Conservation (phyloP, 2,113 vertebrate species). For the Parus major region DNA sequence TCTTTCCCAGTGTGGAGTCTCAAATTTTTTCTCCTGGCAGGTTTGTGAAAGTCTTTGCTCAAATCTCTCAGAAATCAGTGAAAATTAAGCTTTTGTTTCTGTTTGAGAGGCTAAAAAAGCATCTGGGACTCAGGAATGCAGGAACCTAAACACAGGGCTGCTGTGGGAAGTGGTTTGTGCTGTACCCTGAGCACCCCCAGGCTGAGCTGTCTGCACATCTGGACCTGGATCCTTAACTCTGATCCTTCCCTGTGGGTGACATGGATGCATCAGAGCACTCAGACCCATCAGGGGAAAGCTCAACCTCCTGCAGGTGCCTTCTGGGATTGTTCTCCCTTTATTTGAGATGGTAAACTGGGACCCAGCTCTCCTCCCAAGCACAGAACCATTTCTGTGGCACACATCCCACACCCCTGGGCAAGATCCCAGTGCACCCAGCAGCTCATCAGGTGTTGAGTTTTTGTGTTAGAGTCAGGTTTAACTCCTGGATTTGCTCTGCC, state of each 20-base stretch:
- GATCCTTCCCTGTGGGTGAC: background rate
- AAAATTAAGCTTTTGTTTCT: background rate
- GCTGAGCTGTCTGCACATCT: background rate
- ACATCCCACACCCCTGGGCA: background rate
- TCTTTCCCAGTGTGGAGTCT: background rate
- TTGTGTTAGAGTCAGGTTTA: background rate
- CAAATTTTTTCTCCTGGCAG: background rate
- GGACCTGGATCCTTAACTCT: background rate
- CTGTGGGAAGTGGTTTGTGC: background rate
- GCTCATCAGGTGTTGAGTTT: background rate
- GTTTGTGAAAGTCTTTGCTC: background rate
- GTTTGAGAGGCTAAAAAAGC: background rate
- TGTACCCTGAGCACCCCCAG: background rate
- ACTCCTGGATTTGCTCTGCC: background rate
- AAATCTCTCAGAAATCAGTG: background rate
- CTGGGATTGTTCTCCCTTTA: background rate
- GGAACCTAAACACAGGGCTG: background rate
- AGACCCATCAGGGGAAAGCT: background rate
- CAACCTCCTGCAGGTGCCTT: background rate
- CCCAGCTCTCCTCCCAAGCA: background rate
- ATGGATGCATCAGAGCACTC: background rate
- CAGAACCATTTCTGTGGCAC: background rate
- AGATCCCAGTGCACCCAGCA: background rate
- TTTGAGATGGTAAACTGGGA: fast-evolving
- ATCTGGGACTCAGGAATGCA: background rate